Percentiles rank a stretch among this genome's conserved stretches.
phyloP scores from a whole-genome alignment of 2,797 vertebrate species.

The Phoxinus dragarum region DNA sequence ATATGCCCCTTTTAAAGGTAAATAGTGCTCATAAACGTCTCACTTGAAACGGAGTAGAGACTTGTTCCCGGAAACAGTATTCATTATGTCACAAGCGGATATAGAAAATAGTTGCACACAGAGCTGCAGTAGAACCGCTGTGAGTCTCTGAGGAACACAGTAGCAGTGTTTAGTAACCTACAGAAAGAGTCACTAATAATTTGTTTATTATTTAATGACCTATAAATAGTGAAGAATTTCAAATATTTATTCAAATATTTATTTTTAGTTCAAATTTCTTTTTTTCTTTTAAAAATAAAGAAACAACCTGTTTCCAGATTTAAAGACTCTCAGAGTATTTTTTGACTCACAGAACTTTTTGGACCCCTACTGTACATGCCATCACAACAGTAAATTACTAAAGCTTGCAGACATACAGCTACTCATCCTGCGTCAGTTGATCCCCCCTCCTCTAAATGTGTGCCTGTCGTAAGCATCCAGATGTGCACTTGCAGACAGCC shows the following conservation, averaged over 20 bases:
- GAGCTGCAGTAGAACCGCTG: too few species aligned
- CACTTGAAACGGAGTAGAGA: neutral
- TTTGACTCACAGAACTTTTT: neutral
- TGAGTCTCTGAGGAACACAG: too few species aligned
- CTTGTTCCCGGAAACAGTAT: neutral
- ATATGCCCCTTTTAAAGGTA: neutral
- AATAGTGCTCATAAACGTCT: neutral
- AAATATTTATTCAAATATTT: too few species aligned
- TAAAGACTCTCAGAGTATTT: neutral
- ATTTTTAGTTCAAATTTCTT: too few species aligned
- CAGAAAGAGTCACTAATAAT: too few species aligned
- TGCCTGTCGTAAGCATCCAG: conserved; percentile 64
- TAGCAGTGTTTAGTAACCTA: too few species aligned
- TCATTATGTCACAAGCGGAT: neutral
- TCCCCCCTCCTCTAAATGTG: conserved; percentile 45
- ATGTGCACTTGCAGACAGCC: conserved; percentile 68
- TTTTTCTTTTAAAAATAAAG: neutral
- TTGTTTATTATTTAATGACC: too few species aligned
- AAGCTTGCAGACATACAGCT: neutral
- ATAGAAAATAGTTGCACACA: too few species aligned
- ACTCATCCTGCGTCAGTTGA: conserved; percentile 11
- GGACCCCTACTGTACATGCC: neutral
- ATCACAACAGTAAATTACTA: neutral
- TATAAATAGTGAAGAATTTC: too few species aligned
- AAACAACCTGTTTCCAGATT: neutral